phyloP scores from a whole-genome alignment of 2,888 invertebrate genomes.

The Drosophila flavopinicola region DNA sequence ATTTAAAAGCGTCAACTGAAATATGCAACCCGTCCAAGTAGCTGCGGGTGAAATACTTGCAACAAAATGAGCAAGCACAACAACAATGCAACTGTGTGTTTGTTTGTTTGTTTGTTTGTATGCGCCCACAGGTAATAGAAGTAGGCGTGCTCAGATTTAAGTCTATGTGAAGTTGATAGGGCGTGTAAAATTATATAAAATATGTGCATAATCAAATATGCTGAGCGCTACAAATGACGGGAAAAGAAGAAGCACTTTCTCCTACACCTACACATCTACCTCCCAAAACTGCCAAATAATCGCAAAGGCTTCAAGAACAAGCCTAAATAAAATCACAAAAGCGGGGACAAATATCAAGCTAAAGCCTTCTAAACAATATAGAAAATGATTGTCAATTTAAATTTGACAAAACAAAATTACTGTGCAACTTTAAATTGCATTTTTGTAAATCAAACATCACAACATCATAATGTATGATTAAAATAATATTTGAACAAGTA shows the following conservation, averaged over 20 bases:
- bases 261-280: no score
- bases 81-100: not conserved
- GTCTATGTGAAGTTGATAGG: conserved; percentile 55
- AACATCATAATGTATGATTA: no score
- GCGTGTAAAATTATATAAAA: conserved; percentile 53
- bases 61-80: conserved; percentile 37
- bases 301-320: not conserved
- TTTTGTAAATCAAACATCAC: no score
- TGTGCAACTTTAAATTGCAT: no score
- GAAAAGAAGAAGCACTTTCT: no score
- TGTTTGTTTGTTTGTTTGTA: conserved; percentile 1
- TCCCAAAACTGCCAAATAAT: conserved; percentile 4
- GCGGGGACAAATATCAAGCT: no score
- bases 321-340: not conserved
- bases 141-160: conserved; percentile 42
- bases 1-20: conserved; percentile 49
- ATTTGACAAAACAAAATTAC: no score
- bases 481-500: no score
- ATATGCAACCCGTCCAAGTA: conserved; percentile 26
- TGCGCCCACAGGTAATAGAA: conserved; percentile 15
- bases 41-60: conserved; percentile 27
- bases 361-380: no score
- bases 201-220: conserved; percentile 61
- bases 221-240: conserved; percentile 13
- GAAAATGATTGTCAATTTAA: no score